phyloP scores from a whole-genome alignment of 2,888 invertebrate genomes.

The Trachelus troglodyta region DNA sequence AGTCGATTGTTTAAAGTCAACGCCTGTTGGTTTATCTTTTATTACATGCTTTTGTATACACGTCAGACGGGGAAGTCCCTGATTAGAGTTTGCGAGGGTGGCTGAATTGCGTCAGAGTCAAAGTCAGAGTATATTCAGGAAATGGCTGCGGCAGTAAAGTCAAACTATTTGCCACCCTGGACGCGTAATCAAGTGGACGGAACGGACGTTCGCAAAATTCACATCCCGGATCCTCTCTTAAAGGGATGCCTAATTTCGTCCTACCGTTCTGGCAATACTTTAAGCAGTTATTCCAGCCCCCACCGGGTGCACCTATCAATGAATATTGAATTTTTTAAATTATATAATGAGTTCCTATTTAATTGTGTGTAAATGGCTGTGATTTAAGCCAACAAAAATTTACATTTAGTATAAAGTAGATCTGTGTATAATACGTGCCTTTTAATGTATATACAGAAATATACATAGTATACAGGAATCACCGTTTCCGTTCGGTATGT shows the following conservation, averaged over 20 bases:
- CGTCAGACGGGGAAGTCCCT: background rate
- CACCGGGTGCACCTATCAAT: background rate
- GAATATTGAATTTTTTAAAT: background rate
- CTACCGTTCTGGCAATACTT: background rate
- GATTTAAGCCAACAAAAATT: background rate
- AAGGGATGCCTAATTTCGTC: background rate
- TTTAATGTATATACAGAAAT: background rate
- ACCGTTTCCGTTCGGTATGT: background rate
- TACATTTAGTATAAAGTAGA: background rate
- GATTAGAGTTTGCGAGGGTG: background rate
- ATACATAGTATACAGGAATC: background rate
- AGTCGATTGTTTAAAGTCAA: background rate
- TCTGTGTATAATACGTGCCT: background rate
- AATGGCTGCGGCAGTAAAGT: background rate
- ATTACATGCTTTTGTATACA: background rate
- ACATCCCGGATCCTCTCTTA: background rate
- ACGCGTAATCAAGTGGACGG: background rate
- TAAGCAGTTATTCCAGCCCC: background rate
- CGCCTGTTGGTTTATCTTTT: background rate
- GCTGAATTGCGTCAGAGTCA: background rate
- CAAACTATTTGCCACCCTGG: background rate
- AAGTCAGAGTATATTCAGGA: background rate
- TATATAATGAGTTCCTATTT: background rate
- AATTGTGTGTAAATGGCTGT: background rate
- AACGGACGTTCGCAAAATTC: background rate